phyloP scores from a whole-genome alignment of 2,113 vertebrate genomes.

The Syrmaticus mikado region DNA sequence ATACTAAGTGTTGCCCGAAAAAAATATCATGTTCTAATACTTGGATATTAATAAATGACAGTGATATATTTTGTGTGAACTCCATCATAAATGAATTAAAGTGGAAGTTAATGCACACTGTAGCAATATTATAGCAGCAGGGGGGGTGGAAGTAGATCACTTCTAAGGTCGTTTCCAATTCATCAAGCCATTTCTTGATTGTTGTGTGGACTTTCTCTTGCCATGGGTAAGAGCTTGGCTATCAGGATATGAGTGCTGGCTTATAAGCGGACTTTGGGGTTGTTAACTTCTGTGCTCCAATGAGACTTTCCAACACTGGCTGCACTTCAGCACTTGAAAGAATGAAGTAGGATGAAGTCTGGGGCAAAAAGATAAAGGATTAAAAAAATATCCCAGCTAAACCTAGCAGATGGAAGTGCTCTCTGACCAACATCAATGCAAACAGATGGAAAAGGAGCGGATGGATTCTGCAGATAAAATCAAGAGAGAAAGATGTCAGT shows the following conservation, averaged over 20 bases:
- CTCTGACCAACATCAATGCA: fast-evolving
- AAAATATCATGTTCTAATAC: not conserved
- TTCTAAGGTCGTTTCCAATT: no score
- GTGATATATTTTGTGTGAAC: not conserved
- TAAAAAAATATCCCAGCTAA: not conserved
- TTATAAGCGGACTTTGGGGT: not conserved
- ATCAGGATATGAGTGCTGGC: not conserved
- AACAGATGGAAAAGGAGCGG: not conserved
- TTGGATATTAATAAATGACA: not conserved
- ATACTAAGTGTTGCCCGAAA: not conserved
- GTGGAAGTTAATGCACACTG: not conserved
- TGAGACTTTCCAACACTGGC: not conserved
- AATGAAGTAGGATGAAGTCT: not conserved
- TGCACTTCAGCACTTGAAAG: not conserved
- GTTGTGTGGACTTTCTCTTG: not conserved
- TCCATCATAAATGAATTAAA: not conserved
- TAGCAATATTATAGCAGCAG: not conserved
- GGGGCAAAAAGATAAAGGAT: not conserved
- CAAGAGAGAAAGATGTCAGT: not conserved
- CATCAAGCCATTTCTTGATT: not conserved
- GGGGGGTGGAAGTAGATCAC: no score
- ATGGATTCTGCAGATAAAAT: not conserved
- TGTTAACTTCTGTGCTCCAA: not conserved
- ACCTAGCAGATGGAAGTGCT: not conserved
- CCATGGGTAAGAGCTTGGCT: not conserved